Base-by-base conservation (phyloP, 2,888 invertebrate species). In the Deilephila porcellus region DNA sequence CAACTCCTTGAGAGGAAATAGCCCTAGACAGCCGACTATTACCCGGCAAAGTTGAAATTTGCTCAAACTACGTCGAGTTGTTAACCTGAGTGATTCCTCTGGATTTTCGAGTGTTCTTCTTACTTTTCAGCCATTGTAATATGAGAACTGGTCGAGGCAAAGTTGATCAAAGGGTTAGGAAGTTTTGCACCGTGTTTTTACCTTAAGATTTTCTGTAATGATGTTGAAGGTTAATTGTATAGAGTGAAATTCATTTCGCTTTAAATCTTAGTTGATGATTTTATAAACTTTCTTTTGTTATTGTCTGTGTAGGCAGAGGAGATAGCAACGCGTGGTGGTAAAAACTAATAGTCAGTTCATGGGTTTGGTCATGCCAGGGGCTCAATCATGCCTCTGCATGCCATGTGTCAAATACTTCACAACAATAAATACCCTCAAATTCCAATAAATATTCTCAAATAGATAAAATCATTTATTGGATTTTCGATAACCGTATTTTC, bases 61-160 rank as follows among this genome's bases (percentile, higher is more conserved):
- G 81, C 83, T 80, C 83, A 81, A 84, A 87, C 87, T 86, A 84
- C 83, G 74, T 72, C 87, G 84, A 80, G 82, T 82, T 85, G 82
- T 83, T 84, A 85, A 88, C 84, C 87, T 86, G 84, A 37, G 63
- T 34, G 73, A 70, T 71, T 25, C 59, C 34, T 73, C 70, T 25
- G 56, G 59, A 59, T 52, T 67, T 67, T 67, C 67, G 67, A 67
- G 67, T 67, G 52, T 7, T 20, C 45, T n/a, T 17, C 25, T 29
- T 37, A 25, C 45, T 67, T 25, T 45, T 67, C 25, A 67, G 52
- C 25, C 20, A 67, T 67, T 67, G 67, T 67, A 52, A 25, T 52
- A 67, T 37, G 67, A 52, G 17, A 45, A 34, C 34, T 63, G 63
- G 63, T 20, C 11, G 45, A 37, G 45, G 14, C 45, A 45, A 17